Evolutionary conservation across 2,888 invertebrate genomes (phyloP), one percentile per base, ranked within the genome.

Genomic region (Ormyrus labotus): DNA sequence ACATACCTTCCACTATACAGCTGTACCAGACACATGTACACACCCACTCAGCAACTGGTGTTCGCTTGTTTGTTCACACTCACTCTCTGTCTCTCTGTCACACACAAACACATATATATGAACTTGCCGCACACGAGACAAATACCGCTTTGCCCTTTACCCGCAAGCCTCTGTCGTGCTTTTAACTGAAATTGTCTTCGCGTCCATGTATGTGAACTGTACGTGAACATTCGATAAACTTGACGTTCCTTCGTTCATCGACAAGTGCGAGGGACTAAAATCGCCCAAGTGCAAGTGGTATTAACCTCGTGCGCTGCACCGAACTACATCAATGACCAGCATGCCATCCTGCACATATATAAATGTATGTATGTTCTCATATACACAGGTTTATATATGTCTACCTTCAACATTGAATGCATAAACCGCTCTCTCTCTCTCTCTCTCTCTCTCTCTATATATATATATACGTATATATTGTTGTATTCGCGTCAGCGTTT

Each of bases 21-120:
- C 86, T 82, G 79, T 79, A 85, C 83, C 84, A 84, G 83, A 86
- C 65, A 65, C 58, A 71, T 10, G 34, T 61, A 73, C 34, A 55
- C 53, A 55, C 34, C 67, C 69, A 73, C 84, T 85, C 85, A 89
- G 89, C 89, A 90, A 90, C 89, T 89, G 89, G 87, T 90, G 89
- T 90, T 88, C 87, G 90, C 90, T 90, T 90, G 89, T 90, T 89
- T 88, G 87, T 89, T 88, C 81, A 85, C 84, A 61, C 48, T 61
- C 58, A 71, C 68, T 55, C 19, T 69, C 81, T 84, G 83, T 57
- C 48, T 61, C 58, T 67, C 68, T 55, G 11, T 69, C 67, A 45
- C 64, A 65, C 51, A 50, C 67, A 51, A 34, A 68, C 67, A 68
- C 60, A 65, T 6, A 53, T 58, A 63, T 53, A 57, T 48, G 7